Evolutionary conservation across 2,113 vertebrate genomes (phyloP), one percentile per base, ranked within the genome.

Genomic region (Microcebus jonahi): DNA sequence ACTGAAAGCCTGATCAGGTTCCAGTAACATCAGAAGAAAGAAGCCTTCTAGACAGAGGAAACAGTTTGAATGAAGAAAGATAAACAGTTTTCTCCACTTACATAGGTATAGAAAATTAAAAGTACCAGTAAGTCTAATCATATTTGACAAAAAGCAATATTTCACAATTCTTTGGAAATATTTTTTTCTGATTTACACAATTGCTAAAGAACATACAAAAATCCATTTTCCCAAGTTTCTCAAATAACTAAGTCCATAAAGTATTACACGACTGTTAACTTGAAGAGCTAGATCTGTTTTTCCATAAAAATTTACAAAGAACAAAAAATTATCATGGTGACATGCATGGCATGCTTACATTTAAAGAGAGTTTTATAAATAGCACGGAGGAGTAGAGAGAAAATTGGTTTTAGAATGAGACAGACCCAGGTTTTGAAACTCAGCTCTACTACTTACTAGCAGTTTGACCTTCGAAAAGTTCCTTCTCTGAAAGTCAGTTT

Each of bases 401-500:
- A 87, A 90, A 76, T 25, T 15, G 71, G 61, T 84, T 96, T 80
- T 68, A 83, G 39, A 67, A 95, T 65, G 73, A 90, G 50, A 71
- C 48, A 96, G 95, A 88, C 23, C 61, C 82, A 8, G 6, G n/a
- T 90, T 92, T 71, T 76, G 14, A 95, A 97, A 82, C 31, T 95
- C 67, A 55, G 59, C 76, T 80, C 87, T 87, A 88, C 10, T 95
- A 89, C 84, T 93, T 91, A 92, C n/a, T 84, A 94, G 85, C 34
- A 76, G 15, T 57, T 76, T 90, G 75, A 92, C 65, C 50, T 94
- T 88, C 59, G 12, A 85, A 89, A 91, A 91, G 93, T 80, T 93
- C 50, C 88, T 96, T 97, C 81, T 96, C 90, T 95, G 90, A 93
- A 95, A 94, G 76, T 36, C 80, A 63, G 67, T 96, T 93, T 94